Base-by-base conservation (phyloP, 2,797 vertebrate genomes). In the Naso thynnoides region DNA sequence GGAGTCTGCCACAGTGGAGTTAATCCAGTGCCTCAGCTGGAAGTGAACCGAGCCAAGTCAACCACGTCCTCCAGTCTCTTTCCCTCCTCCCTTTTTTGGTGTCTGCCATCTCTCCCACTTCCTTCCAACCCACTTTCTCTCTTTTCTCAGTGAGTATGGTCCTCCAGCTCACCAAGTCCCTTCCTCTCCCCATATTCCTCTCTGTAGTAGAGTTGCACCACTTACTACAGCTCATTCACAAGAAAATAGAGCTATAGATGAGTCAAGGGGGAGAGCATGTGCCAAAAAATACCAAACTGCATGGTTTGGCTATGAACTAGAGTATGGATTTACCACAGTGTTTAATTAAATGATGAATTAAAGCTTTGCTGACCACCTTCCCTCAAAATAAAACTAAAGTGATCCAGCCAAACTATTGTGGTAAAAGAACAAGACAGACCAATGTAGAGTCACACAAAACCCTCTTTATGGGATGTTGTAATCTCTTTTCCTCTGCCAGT, bases 21-120 rank as follows among this genome's bases (percentile, higher is more conserved):
- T 24, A 53, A 27, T 85, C 77, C 76, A 78, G 75, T 59, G 58
- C 82, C 64, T 80, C 84, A 85, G 84, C 79, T 89, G 87, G 76
- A 75, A 55, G 58, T 27, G 39, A 72, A 39, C 7, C 11, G 52
- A 76, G 77, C 78, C 84, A 88, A 84, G 42, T 60, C 76, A 52
- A 69, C 68, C 75, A 75, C n/a, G n/a, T 2, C 57, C 58, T 64
- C 42, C 45, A 69, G 31, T 79, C 55, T 60, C 26, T 29, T 26
- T 21, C 5, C 38, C 47, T 38, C 65, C 64, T 69, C 47, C 47
- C 61, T 47, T 10, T 58, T 61, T 58, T 57, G 39, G 57, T 67
- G 47, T 76, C 63, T 83, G 52, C 78, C 38, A 70, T 69, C 75
- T 76, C 65, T 52, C 59, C 70, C 47, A 49, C 31, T 48, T 23